Evolutionary conservation across 2,888 invertebrate species (phyloP), one percentile per base, ranked within the genome.

Genomic region (Leucophenga montana): DNA sequence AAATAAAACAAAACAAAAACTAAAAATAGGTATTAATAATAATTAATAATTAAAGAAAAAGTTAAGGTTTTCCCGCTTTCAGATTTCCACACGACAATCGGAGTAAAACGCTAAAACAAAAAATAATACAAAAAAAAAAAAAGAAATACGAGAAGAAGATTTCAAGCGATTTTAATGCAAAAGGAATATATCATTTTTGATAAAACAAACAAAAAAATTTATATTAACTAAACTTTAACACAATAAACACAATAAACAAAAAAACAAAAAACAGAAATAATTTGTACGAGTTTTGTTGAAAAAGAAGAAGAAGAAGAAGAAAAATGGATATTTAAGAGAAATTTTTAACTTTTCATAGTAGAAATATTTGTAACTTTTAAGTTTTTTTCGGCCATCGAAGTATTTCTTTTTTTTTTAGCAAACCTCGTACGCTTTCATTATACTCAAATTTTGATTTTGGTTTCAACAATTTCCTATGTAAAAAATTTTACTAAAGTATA

Each of bases 61-160:
- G 74, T 80, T 80, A 78, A 44, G 48, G 46, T 64, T 80, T 78
- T 79, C 22, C 56, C 56, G 56, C 66, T 76, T 80, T 65, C 77
- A 56, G 56, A 56, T 27, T 56, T 56, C 14, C 27, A 20, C 20
- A 56, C 14, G 56, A 56, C 56, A 56, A 56, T 56, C 56, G 56
- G 56, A 20, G 39, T 39, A 39, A 39, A 39, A 39, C 39, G 39
- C 39, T 5, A 39, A 39, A 39, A 39, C 8, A 39, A 39, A 39
- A 39, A 39, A 39, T 1, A 39, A 39, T 5, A 27, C 27, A 27
- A 27, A 27, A 27, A 27, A 39, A 39, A 39, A 39, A 39, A 8
- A 39, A 39, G 11, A 39, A 50, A 59, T 67, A 71, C 71, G 59
- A 66, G 77, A 64, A 27, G n/a, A 39, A 39, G 39, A 39, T 39